Conservation (phyloP, 1,140 invertebrate genomes). For the Euura lappo region DNA sequence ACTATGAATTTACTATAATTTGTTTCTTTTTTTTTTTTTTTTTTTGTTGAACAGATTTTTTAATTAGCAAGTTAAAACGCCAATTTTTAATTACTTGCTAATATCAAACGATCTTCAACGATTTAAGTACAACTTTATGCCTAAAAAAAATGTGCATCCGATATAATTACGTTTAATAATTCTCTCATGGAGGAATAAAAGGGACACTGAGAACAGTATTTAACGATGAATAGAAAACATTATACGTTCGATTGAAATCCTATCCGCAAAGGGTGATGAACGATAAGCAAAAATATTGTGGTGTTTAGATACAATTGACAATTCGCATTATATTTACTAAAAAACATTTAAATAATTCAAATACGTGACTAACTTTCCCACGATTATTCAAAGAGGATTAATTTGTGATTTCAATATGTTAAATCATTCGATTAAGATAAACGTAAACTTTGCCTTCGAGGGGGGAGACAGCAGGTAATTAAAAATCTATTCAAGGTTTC, state of each 20-base stretch:
- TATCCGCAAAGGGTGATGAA: background rate
- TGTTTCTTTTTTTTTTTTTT: background rate
- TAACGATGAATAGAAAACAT: background rate
- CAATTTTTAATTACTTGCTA: slow-evolving; percentile 5
- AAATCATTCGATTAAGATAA: too few species aligned
- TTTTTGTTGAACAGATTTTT: background rate
- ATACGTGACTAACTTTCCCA: background rate
- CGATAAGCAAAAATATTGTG: background rate
- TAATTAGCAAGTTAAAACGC: background rate
- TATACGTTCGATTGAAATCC: background rate
- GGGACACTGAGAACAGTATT: background rate
- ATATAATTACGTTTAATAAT: background rate
- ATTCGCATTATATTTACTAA: too few species aligned
- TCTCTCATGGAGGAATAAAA: background rate
- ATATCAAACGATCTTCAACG: background rate
- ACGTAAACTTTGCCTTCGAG: background rate
- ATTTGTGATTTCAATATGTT: too few species aligned
- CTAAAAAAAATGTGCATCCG: too few species aligned
- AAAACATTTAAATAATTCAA: background rate
- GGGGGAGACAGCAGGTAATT: background rate
- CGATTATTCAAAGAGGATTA: too few species aligned
- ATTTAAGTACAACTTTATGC: background rate
- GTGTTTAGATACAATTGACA: too few species aligned
- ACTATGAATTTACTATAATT: background rate
- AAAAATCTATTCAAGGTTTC: background rate